Evolutionary conservation across 2,113 vertebrate genomes (phyloP).

Genomic region (Solenodon paradoxus): DNA sequence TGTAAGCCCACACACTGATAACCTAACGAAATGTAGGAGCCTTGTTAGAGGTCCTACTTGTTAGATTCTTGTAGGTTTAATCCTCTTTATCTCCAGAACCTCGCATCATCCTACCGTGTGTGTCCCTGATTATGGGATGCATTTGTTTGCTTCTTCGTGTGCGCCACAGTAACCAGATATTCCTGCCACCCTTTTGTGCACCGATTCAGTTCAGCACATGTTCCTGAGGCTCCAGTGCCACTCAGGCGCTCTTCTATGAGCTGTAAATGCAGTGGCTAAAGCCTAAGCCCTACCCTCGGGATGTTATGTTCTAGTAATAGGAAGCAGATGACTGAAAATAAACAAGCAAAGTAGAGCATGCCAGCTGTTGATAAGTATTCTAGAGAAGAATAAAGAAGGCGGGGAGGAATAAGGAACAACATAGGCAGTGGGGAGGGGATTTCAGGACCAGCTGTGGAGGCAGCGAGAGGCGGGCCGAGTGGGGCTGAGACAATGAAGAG

Average conservation of each 20-base stretch:
- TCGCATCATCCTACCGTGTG: rapidly evolving
- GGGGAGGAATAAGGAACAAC: neutral
- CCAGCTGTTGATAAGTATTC: neutral
- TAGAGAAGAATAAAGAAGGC: neutral
- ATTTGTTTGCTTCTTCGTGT: neutral
- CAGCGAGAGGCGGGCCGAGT: no score
- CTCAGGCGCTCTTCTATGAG: neutral
- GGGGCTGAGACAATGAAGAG: no score
- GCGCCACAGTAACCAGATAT: neutral
- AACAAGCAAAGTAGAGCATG: neutral
- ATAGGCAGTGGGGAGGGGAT: neutral
- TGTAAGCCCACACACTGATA: neutral
- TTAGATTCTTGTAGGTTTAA: neutral
- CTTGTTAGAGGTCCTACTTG: neutral
- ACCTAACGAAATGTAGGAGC: neutral
- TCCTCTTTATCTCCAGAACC: neutral
- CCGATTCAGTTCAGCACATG: neutral
- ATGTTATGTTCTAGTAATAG: neutral
- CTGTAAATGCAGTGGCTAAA: neutral
- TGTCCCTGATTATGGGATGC: neutral
- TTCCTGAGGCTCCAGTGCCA: neutral
- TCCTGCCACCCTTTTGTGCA: neutral
- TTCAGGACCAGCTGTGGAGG: no score
- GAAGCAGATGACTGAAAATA: neutral
- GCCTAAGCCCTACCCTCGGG: neutral